phyloP scores from a whole-genome alignment of 1,140 invertebrate species.

The Aphidius ervi region DNA sequence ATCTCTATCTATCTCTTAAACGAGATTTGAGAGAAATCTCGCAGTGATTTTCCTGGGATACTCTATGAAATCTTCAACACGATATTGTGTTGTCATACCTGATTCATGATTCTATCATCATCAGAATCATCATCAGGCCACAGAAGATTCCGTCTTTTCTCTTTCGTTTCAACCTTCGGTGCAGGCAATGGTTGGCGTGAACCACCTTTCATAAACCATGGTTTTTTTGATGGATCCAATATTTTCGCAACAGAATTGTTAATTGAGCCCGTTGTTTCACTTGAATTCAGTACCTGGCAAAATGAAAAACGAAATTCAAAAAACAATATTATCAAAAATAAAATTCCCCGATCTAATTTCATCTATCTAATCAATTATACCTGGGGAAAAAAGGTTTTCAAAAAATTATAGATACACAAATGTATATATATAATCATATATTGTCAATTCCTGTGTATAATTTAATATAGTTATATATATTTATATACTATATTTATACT shows the following conservation, averaged over 20 bases:
- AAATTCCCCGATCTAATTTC: background rate
- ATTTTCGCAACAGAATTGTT: constrained; percentile 30
- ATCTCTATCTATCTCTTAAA: too few relatives aligned
- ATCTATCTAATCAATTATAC: constrained; percentile 4
- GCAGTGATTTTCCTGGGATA: too few relatives aligned
- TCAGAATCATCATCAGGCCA: constrained; percentile 60
- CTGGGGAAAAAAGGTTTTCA: background rate
- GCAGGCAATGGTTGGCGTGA: constrained; percentile 51
- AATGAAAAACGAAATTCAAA: background rate
- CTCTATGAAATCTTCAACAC: too few relatives aligned
- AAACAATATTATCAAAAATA: too few relatives aligned
- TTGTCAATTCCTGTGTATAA: background rate
- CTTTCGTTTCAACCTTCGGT: constrained; percentile 45
- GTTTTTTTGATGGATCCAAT: constrained; percentile 44
- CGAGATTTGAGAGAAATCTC: too few relatives aligned
- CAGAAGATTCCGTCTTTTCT: constrained; percentile 49
- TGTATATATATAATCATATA: background rate
- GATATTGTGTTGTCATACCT: too few relatives aligned
- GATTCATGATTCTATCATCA: constrained; percentile 68
- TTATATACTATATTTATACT: too few relatives aligned
- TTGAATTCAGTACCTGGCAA: constrained; percentile 36
- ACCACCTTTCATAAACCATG: constrained; percentile 64
- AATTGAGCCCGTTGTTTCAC: constrained; percentile 30
- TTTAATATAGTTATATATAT: background rate
- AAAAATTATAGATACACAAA: background rate